Evolutionary conservation across 2,113 vertebrate genomes (phyloP), one percentile per base, ranked within the genome.

Genomic region (Lampris megalopsis): DNA sequence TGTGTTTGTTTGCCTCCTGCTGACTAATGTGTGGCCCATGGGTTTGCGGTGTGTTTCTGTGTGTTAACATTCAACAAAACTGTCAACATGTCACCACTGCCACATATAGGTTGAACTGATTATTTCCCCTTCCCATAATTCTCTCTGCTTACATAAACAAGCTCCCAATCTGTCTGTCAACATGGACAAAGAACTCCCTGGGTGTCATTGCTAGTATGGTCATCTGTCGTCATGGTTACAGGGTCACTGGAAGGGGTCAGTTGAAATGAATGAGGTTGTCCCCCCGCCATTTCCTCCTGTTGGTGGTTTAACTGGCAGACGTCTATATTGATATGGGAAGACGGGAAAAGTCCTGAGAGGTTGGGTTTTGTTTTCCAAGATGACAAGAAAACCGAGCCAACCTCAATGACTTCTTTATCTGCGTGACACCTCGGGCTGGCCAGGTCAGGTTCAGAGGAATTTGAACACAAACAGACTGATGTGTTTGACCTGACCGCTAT

Each of bases 1-100:
- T 63, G 42, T 11, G 43, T 73, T 63, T 63, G 49, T 87, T 74
- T 87, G 88, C 83, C 80, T 88, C 38, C 0, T 86, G 70, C 87
- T 84, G 83, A 91, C 87, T 91, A 91, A 91, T 86, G 68, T 78
- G 67, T 68, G 77, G 68, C 83, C 82, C 41, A 11, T 82, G 85
- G 75, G 78, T 70, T 87, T 85, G 79, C 81, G 82, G 78, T 87
- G 80, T 80, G 24, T 52, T 50, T 61, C 8, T 61, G 13, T 52
- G 85, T 78, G 77, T 79, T 86, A 86, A 92, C 86, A 68, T 65
- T 72, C 35, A 42, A 83, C 37, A 57, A 61, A 57, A 3, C 70
- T 71, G 81, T 84, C 59, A n/a, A 54, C 65, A 67, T 43, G 49
- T 24, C 24, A 64, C 63, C 35, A 9, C 71, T 78, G 68, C 81